phyloP scores from a whole-genome alignment of 2,797 vertebrate species.

The Hephaestus fuliginosus region DNA sequence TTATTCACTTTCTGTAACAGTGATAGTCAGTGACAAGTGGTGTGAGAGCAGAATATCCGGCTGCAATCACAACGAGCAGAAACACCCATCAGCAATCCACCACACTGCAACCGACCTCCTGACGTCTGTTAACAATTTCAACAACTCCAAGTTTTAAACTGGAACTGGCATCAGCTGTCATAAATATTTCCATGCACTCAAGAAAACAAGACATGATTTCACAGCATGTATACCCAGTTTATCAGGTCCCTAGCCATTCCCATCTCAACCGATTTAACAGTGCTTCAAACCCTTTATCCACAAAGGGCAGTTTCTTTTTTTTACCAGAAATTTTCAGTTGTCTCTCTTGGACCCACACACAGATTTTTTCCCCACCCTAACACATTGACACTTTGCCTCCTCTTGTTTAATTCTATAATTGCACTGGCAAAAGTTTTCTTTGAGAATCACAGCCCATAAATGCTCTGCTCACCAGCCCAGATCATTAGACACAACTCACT shows the following conservation, averaged over 20 bases:
- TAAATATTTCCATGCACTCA: neutral
- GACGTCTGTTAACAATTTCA: conserved; percentile 9
- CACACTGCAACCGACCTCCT: neutral
- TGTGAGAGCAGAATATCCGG: conserved; percentile 4
- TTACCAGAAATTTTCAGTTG: neutral
- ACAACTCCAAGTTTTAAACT: neutral
- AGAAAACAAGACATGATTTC: conserved; percentile 15
- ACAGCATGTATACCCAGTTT: neutral
- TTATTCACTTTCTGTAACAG: neutral
- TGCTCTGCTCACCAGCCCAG: conserved; percentile 8
- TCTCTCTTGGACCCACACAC: neutral
- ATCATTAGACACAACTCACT: conserved; percentile 37
- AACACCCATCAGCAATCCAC: conserved; percentile 12
- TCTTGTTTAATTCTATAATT: conserved; percentile 43
- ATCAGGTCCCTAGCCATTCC: neutral
- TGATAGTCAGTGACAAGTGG: conserved; percentile 9
- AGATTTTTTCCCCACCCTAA: neutral
- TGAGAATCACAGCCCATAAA: conserved; percentile 31
- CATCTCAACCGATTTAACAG: neutral
- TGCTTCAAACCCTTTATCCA: conserved; percentile 14
- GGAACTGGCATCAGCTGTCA: conserved; percentile 8
- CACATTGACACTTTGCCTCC: conserved; percentile 6
- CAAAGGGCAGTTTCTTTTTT: neutral
- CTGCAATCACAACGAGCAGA: neutral
- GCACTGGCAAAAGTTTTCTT: conserved; percentile 33